Evolutionary conservation across 1,140 invertebrate species (phyloP), one percentile per base, ranked within the genome.

Genomic region (Solen grandis): DNA sequence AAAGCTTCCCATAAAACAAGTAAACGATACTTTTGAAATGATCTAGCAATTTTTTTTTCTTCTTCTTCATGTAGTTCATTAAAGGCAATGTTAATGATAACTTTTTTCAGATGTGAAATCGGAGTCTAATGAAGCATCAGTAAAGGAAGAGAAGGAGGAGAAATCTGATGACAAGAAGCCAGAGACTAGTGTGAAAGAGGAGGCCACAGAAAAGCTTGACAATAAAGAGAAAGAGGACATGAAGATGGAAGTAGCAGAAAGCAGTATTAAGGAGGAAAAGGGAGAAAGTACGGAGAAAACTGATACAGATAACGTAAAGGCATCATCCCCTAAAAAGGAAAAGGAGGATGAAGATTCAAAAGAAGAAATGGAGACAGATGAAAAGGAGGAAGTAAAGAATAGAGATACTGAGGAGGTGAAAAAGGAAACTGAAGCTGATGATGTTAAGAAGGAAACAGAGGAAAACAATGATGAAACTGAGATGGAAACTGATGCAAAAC

Each of bases 391-490:
- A 59, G 68, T 76, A 25, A 57, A 38, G 22, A 36, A n/a, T 29
- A 66, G 22, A 62, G 74, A 74, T 33, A 74, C 65, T 50, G 22
- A n/a, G 46, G 65, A 73, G 33, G 68, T 74, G 25, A 82, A 79
- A 62, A 85, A 70, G 84, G 88, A 69, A 82, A n/a, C n/a, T n/a
- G n/a, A 77, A 77, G 77, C 57, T 57, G 83, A 89, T 62, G 55
- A 66, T 38, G 82, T 84, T 57, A 63, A 8, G 55, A 33, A 35
- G 33, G 62, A 59, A 5, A 36, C 36, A 59, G 55, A 31, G 38
- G 19, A 54, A 10, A 29, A 72, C n/a, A 72, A 81, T 29, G 60
- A 81, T 31, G 50, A 77, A 10, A 68, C 72, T n/a, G 70, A 83
- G 31, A 65, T 19, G 31, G 87, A 76, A 80, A 77, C 60, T 59